Percentiles rank a stretch among this genome's conserved stretches.
phyloP scores from a whole-genome alignment of 1,140 invertebrate genomes.

The Acromyrmex charruanus region DNA sequence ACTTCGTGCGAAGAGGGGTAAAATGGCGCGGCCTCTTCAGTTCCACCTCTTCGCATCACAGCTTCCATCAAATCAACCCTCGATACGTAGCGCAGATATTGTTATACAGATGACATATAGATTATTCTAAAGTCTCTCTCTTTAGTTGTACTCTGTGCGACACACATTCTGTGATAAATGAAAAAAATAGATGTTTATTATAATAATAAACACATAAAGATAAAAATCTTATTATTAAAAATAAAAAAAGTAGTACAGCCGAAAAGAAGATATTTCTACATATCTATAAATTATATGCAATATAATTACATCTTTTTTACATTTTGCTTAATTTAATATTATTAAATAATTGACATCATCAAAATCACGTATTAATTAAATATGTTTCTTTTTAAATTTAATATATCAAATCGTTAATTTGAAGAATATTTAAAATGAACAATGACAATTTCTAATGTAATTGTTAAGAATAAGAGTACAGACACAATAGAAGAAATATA shows the following conservation, averaged over 20 bases:
- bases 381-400: neutral
- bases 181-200: neutral
- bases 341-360: neutral
- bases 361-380: neutral
- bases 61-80: constrained; percentile 13
- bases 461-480: neutral
- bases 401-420: neutral
- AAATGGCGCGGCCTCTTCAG: constrained; percentile 56
- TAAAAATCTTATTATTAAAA: neutral
- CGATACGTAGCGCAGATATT: neutral
- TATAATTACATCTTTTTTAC: neutral
- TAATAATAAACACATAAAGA: neutral
- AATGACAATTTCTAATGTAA: neutral
- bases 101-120: neutral
- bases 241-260: neutral
- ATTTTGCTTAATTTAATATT: neutral
- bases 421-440: neutral
- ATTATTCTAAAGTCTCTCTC: constrained; percentile 2
- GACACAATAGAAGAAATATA: neutral
- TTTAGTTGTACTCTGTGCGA: neutral
- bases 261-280: constrained; percentile 5
- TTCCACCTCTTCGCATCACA: constrained; percentile 62
- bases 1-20: constrained; percentile 21
- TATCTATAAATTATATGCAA: neutral
- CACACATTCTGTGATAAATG: neutral